These are phyloP conservation scores for Scaptomyza cyrtandrae DNA, from an alignment of 2,888 invertebrate species.

Conservation along the genomic window DNA sequence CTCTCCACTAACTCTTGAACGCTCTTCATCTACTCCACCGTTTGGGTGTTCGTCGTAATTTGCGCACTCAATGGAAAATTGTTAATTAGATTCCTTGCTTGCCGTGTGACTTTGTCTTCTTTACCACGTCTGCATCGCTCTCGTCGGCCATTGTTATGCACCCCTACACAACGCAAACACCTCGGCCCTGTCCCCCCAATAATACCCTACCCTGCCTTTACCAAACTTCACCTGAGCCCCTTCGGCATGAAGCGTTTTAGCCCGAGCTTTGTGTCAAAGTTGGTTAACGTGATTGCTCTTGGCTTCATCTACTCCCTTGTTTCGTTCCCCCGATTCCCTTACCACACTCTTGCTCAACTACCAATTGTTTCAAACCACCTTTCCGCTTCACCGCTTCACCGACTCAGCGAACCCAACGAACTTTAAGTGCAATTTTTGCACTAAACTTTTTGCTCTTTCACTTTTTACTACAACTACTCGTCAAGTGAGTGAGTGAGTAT, in stretches of 20 bases:
- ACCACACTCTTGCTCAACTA: neutral
- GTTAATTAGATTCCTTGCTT: slow-evolving; percentile 84
- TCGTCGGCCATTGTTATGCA: slow-evolving; percentile 62
- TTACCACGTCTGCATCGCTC: slow-evolving; percentile 29
- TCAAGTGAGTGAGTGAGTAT: neutral
- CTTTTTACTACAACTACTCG: slow-evolving; percentile 41
- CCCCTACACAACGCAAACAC: neutral
- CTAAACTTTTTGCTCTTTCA: slow-evolving; percentile 76
- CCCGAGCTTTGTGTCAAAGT: slow-evolving; percentile 72
- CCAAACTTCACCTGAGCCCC: slow-evolving; percentile 6
- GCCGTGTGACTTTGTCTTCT: slow-evolving; percentile 79
- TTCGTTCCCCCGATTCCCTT: neutral
- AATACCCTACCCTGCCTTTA: neutral
- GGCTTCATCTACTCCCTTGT: slow-evolving; percentile 13
- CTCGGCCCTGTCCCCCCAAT: neutral
- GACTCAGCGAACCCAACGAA: slow-evolving; percentile 59
- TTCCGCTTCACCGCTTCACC: slow-evolving; percentile 74
- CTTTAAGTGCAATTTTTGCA: slow-evolving; percentile 74
- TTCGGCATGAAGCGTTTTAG: slow-evolving; percentile 58
- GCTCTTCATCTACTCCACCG: slow-evolving; percentile 1
- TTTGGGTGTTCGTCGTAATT: slow-evolving; percentile 80
- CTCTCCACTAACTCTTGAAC: neutral
- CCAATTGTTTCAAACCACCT: slow-evolving; percentile 63
- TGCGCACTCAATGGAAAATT: slow-evolving; percentile 85
- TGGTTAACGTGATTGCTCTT: slow-evolving; percentile 76